Evolutionary conservation across 2,797 vertebrate genomes (phyloP).

Genomic region (Sebastes matsubarae): DNA sequence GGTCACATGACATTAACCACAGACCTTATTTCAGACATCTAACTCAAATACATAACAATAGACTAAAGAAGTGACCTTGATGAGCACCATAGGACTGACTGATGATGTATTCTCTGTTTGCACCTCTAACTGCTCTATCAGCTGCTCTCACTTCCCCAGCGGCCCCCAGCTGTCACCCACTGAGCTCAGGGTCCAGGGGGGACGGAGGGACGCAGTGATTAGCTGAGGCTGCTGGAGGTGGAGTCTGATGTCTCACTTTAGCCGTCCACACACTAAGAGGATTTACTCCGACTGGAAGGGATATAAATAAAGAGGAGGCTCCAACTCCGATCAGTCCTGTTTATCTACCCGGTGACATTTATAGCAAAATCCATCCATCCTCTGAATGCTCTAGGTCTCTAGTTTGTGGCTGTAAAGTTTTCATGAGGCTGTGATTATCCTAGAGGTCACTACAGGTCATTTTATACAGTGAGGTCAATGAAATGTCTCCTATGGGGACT

Average conservation of each 20-base stretch:
- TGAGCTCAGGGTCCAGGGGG: background rate
- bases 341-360: background rate
- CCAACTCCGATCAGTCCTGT: background rate
- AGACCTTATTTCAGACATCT: too few relatives aligned
- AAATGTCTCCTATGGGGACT: too few relatives aligned
- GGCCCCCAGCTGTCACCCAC: background rate
- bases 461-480: too few relatives aligned
- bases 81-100: background rate
- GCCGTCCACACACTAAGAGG: constrained; percentile 58
- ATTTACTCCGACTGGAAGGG: constrained; percentile 48
- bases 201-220: background rate
- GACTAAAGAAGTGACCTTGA: background rate
- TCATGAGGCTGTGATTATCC: too few relatives aligned
- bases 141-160: background rate
- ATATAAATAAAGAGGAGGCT: constrained; percentile 52
- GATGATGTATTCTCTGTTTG: background rate
- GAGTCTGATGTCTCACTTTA: constrained; percentile 58
- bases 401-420: too few relatives aligned
- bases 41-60: background rate
- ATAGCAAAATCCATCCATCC: background rate
- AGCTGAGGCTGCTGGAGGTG: constrained; percentile 26
- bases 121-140: background rate
- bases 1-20: too few relatives aligned
- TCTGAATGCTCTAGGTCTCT: too few relatives aligned
- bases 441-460: too few relatives aligned